Percentiles rank a stretch among this genome's conserved stretches.
These are phyloP conservation scores for Imbricaverruca yamaguchii DNA, from an alignment of 2,888 invertebrate genomes.

Conservation along the genomic window DNA sequence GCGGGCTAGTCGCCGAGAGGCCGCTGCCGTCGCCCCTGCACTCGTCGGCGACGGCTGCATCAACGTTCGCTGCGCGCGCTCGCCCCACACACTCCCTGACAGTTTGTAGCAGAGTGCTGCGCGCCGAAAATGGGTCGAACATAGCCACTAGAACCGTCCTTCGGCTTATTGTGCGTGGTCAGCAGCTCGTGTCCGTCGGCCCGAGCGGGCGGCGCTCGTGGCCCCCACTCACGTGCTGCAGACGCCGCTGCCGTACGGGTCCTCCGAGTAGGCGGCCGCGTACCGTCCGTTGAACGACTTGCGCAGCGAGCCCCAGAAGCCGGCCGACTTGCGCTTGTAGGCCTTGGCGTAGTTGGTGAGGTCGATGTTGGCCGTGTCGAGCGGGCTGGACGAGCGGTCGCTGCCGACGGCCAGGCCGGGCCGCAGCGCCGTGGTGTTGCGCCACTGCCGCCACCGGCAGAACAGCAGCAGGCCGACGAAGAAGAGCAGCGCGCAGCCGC, in stretches of 20 bases:
- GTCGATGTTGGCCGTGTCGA: conserved; percentile 18
- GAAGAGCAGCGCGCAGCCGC: conserved; percentile 13
- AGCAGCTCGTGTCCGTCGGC: too few relatives aligned
- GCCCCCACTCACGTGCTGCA: not conserved
- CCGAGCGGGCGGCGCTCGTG: too few relatives aligned
- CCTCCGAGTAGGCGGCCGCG: not conserved
- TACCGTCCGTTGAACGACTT: conserved; percentile 9
- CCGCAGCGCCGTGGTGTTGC: not conserved
- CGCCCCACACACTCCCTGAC: too few relatives aligned
- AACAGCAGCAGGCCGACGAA: conserved; percentile 18
- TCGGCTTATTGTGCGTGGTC: too few relatives aligned
- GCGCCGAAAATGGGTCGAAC: too few relatives aligned
- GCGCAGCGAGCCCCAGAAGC: conserved; percentile 23
- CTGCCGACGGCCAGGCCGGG: not conserved
- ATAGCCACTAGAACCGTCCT: too few relatives aligned
- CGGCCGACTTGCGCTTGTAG: conserved; percentile 20
- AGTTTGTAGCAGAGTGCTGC: too few relatives aligned
- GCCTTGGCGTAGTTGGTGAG: conserved; percentile 9
- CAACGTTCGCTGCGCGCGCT: too few relatives aligned
- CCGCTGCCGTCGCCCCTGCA: too few relatives aligned
- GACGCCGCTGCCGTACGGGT: not conserved
- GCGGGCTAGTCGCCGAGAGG: too few relatives aligned
- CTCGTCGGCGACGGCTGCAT: too few relatives aligned
- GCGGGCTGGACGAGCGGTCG: conserved; percentile 9
- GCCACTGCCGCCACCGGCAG: conserved; percentile 16